Evolutionary conservation across 2,113 vertebrate species (phyloP), one percentile per base, ranked within the genome.

Genomic region (Scytalopus superciliaris): DNA sequence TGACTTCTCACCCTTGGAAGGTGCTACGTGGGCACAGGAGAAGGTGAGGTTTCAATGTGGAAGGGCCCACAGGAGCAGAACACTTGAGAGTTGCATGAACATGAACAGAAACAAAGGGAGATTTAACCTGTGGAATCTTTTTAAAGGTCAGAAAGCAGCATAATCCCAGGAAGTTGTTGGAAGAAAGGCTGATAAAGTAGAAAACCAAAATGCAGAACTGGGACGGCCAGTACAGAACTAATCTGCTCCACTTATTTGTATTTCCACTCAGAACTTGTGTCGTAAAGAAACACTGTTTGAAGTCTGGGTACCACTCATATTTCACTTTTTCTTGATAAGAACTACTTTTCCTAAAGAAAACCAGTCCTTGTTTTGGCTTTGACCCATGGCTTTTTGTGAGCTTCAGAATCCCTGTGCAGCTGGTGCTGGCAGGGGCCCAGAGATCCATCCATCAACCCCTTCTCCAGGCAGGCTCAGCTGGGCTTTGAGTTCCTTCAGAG

Each of bases 201-300:
- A 92, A 92, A 91, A 67, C 33, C 21, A 74, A 90, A 93, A 83
- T 42, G 35, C 6, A 7, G 56, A 33, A 44, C 42, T 80, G 60
- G 66, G n/a, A 52, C 25, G 83, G 86, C 63, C 70, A 88, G 37
- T 59, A 45, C 19, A 15, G 30, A 73, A 37, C 69, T 93, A 88
- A 95, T 85, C 86, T 90, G 72, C 92, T 94, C 31, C 81, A 79
- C 74, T 92, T 97, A 90, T 97, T 98, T 97, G 37, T 89, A 93
- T 97, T 98, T 97, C 97, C 95, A 97, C 44, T 96, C 70, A 37
- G 19, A 49, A 33, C 72, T 96, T 86, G 74, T 74, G 50, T 63
- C 66, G 63, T 89, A 89, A 93, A 91, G 64, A 96, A 94, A 91
- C 40, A 90, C 21, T 67, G 15, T 70, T 87, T 93, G 66, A 84